Evolutionary conservation across 1,140 invertebrate species (phyloP).

Genomic region (Papilio polyxenes): DNA sequence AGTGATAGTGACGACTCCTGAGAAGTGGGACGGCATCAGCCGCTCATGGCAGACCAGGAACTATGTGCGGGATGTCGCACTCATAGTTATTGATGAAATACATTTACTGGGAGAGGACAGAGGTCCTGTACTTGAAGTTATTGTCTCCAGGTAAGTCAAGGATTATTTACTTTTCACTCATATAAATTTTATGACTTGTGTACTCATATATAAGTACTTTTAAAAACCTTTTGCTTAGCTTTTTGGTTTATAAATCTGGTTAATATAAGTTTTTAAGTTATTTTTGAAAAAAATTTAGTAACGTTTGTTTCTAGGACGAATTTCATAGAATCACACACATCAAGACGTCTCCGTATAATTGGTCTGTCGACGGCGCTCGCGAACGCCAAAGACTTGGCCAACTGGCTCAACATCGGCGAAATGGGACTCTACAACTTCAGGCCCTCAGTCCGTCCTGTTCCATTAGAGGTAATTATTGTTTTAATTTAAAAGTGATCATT

Average conservation of each 20-base stretch:
- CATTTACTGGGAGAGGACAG: conserved; percentile 96
- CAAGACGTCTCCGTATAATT: conserved; percentile 90
- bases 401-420: conserved; percentile 96
- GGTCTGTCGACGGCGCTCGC: conserved; percentile 98
- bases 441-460: conserved; percentile 98
- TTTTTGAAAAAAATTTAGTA: neutral
- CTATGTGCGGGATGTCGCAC: conserved; percentile 95
- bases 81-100: conserved; percentile 99
- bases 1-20: conserved; percentile 98
- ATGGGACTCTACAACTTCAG: conserved; percentile 99
- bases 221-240: no score
- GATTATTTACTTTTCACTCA: neutral
- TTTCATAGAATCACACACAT: conserved; percentile 94
- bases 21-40: conserved; percentile 99
- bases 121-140: conserved; percentile 92
- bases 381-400: conserved; percentile 97
- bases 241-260: no score
- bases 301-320: conserved; percentile 83
- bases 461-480: conserved; percentile 88
- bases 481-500: neutral
- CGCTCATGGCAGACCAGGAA: conserved; percentile 97
- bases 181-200: no score
- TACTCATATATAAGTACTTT: no score
- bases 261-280: no score
- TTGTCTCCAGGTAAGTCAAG: conserved; percentile 85